Base-by-base conservation (phyloP, 2,113 vertebrate species). In the Rutilus rutilus region DNA sequence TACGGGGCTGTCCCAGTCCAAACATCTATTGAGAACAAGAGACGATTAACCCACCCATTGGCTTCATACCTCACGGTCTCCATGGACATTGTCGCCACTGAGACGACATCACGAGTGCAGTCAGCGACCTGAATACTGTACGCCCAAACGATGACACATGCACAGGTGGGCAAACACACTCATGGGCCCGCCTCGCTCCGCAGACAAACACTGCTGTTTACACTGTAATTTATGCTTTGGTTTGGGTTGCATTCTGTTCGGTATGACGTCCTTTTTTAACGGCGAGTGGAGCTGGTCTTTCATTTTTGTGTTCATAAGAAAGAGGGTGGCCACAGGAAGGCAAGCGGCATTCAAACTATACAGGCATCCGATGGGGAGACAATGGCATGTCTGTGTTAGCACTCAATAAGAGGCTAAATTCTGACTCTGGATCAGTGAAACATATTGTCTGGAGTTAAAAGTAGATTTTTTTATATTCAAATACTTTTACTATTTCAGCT, bases 21-120 rank as follows among this genome's bases (percentile, higher is more conserved):
- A 91, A 90, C 80, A 92, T 73, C 83, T 69, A 54, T 86, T 86
- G 45, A 81, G 21, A 73, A 88, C 83, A 60, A 92, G 92, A 93
- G 91, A 87, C 89, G 90, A 88, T 92, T 93, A 91, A 92, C 90
- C 91, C 85, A 91, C 69, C 83, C 60, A 45, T 33, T 83, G 85
- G 71, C 87, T 85, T 86, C 87, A 88, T 87, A 45, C 74, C 69
- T 88, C 15, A 60, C 80, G 52, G 60, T 60, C 84, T 89, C 90
- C 59, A 62, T 60, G 73, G 88, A 82, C 10, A 52, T 86, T 30
- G 90, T 93, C 88, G 60, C 92, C 92, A 69, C 39, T 90, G 50
- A 39, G 54, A 86, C 75, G 52, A 82, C 82, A 89, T 83, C n/a
- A 23, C 50, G 82, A 42, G 84, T 62, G 83, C 52, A 59, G 6